Percentiles rank a stretch among this genome's conserved stretches.
phyloP scores from a whole-genome alignment of 2,888 invertebrate genomes.

The Meghimatium bilineatum region DNA sequence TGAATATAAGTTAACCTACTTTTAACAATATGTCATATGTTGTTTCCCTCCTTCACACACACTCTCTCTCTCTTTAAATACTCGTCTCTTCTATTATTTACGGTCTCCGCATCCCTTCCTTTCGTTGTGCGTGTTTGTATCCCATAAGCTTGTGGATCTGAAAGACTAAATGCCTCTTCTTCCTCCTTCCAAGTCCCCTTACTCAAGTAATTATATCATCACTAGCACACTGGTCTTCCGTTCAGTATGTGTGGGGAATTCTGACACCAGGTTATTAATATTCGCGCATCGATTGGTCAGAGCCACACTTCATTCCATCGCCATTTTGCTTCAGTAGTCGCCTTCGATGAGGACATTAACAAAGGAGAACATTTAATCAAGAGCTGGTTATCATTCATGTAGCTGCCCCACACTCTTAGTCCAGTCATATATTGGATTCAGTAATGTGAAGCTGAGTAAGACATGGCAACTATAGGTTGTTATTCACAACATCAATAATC shows the following conservation, averaged over 20 bases:
- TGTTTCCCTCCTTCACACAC: background rate
- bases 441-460: background rate
- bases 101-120: too few species aligned
- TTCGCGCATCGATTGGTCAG: slow-evolving; percentile 37
- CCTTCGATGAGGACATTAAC: slow-evolving; percentile 16
- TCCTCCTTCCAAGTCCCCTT: background rate
- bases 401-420: background rate
- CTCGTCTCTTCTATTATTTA: too few species aligned
- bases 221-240: slow-evolving; percentile 6
- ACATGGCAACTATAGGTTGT: too few species aligned
- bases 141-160: background rate
- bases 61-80: background rate
- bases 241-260: background rate
- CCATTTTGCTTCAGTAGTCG: slow-evolving; percentile 30
- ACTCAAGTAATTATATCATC: slow-evolving; percentile 1
- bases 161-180: background rate
- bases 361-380: slow-evolving; percentile 22
- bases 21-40: too few species aligned
- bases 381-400: slow-evolving; percentile 21
- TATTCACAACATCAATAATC: too few species aligned
- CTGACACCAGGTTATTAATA: slow-evolving; percentile 38
- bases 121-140: background rate
- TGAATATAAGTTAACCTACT: too few species aligned
- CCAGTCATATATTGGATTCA: background rate
- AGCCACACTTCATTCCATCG: slow-evolving; percentile 32